A percentile compares a stretch with the other conserved stretches of the same genome.
phyloP scores from a whole-genome alignment of 2,113 vertebrate genomes.

The Urocynchramus pylzowi region DNA sequence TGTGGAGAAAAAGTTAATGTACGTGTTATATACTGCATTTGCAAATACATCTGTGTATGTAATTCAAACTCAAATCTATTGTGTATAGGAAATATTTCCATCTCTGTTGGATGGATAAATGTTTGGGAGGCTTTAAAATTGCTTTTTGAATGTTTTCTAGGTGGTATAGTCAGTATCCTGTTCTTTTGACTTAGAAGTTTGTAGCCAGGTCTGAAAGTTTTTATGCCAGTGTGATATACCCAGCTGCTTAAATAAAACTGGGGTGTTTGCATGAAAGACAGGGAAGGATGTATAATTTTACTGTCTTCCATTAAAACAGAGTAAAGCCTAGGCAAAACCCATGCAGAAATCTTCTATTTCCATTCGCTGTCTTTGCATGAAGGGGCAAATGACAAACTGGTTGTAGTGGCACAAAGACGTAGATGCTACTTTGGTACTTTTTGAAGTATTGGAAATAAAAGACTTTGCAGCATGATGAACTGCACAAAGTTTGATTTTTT shows the following conservation, averaged over 20 bases:
- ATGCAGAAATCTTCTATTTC: not conserved
- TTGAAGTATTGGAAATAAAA: not conserved
- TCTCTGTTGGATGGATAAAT: not conserved
- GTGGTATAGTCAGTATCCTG: not conserved
- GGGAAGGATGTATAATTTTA: not conserved
- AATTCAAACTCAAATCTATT: not conserved
- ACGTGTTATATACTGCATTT: not conserved
- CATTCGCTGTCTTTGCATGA: not conserved
- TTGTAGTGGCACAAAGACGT: not conserved
- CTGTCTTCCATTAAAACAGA: not conserved
- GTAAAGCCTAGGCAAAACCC: not conserved
- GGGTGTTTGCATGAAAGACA: not conserved
- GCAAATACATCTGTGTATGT: not conserved
- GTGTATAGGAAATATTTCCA: not conserved
- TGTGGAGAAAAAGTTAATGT: not conserved
- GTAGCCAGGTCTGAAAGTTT: not conserved
- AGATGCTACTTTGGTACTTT: not conserved
- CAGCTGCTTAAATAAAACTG: not conserved
- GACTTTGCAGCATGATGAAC: not conserved
- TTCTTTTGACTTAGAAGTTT: not conserved
- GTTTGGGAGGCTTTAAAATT: not conserved
- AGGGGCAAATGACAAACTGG: not conserved
- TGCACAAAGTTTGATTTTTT: not conserved
- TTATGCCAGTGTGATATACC: not conserved
- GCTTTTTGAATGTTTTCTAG: not conserved